Evolutionary conservation across 2,113 vertebrate genomes (phyloP).

Genomic region (Nannospalax galili): DNA sequence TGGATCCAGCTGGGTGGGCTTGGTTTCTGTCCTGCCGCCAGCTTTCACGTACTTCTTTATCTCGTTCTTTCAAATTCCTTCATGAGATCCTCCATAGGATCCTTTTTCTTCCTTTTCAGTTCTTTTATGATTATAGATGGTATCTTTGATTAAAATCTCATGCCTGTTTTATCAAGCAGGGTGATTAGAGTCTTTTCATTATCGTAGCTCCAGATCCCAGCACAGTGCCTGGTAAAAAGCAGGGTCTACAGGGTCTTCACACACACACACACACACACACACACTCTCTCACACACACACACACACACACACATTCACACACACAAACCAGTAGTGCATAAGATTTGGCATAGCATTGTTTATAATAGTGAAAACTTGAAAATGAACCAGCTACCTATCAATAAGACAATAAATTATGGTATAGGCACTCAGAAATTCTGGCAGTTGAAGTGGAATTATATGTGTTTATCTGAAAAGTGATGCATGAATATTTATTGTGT

Average conservation of each 20-base stretch:
- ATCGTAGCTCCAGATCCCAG: background rate
- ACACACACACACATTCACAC: background rate
- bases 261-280: background rate
- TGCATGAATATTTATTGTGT: background rate
- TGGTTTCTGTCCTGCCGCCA: rapidly evolving
- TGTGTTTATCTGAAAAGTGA: background rate
- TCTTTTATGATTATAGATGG: background rate
- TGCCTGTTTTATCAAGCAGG: background rate
- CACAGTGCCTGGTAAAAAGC: background rate
- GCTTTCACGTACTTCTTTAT: rapidly evolving
- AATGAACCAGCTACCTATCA: background rate
- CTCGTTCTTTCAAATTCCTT: background rate
- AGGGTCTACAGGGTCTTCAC: too few species aligned
- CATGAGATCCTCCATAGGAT: background rate
- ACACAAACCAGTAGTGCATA: background rate
- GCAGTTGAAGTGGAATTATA: background rate
- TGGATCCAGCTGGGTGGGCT: background rate
- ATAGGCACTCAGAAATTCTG: background rate
- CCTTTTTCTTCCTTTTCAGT: background rate
- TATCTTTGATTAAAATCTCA: background rate
- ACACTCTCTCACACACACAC: background rate
- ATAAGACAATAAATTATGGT: background rate
- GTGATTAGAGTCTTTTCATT: background rate
- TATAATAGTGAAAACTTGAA: slow-evolving; percentile 42
- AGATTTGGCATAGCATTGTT: slow-evolving; percentile 15